Percentiles rank a stretch among this genome's conserved stretches.
Evolutionary conservation across 2,888 invertebrate genomes (phyloP).

Genomic region (Cheilosia urbana): DNA sequence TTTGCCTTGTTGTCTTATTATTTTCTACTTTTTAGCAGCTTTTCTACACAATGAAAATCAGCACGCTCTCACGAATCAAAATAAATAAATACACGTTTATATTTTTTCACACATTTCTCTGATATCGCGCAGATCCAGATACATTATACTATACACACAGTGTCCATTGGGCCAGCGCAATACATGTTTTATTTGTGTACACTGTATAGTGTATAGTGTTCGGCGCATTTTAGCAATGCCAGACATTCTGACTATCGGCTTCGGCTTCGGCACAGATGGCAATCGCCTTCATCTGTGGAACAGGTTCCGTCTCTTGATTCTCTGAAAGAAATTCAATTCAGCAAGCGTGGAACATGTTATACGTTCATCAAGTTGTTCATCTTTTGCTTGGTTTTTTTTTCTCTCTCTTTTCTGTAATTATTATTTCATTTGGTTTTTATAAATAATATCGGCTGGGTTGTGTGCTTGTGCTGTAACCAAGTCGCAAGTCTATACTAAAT

Average conservation of each 20-base stretch:
- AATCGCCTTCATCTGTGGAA: constrained; percentile 73
- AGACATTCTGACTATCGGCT: constrained; percentile 74
- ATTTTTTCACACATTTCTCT: constrained; percentile 63
- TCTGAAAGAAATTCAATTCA: constrained; percentile 68
- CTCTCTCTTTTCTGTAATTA: constrained; percentile 8
- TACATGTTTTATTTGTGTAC: constrained; percentile 1
- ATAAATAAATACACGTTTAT: constrained; percentile 70
- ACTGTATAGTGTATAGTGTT: constrained; percentile 61
- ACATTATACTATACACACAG: constrained; percentile 11
- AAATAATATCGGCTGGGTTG: constrained; percentile 8
- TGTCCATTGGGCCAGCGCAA: too few relatives aligned
- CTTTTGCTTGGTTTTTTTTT: constrained; percentile 36
- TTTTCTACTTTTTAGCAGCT: constrained; percentile 55
- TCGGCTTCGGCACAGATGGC: constrained; percentile 66
- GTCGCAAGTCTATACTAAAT: constrained; percentile 43
- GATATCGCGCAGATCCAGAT: constrained; percentile 39
- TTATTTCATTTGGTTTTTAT: constrained; percentile 38
- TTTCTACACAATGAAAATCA: constrained; percentile 60
- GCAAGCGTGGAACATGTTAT: constrained; percentile 74
- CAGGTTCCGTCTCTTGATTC: constrained; percentile 69
- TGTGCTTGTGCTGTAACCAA: constrained; percentile 51
- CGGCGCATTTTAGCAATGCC: constrained; percentile 76
- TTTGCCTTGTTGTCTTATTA: constrained; percentile 39
- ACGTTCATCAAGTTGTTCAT: constrained; percentile 70
- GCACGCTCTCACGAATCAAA: constrained; percentile 74